phyloP scores from a whole-genome alignment of 2,888 invertebrate genomes.

The Tholera decimalis region DNA sequence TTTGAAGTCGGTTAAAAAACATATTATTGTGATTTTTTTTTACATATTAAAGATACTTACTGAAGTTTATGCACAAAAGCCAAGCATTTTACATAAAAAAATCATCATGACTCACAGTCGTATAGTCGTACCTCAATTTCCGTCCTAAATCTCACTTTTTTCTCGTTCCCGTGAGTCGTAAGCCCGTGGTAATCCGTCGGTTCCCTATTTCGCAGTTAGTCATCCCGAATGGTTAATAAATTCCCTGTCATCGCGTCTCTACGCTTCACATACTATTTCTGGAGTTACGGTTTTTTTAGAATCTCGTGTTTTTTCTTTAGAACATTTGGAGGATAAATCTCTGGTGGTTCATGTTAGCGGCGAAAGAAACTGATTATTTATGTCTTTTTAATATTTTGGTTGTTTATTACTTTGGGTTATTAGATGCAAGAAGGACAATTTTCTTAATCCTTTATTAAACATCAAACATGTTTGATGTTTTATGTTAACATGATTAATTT shows the following conservation, averaged over 20 bases:
- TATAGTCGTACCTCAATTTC: constrained; percentile 1
- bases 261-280: constrained; percentile 83
- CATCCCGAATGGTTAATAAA: constrained; percentile 89
- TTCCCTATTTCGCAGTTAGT: constrained; percentile 84
- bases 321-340: constrained; percentile 67
- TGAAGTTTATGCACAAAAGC: too few species aligned
- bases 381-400: constrained; percentile 34
- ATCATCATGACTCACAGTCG: too few species aligned
- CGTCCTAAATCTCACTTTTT: constrained; percentile 34
- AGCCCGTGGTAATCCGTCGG: constrained; percentile 63
- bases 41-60: too few species aligned
- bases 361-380: constrained; percentile 45
- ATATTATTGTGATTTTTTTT: too few species aligned
- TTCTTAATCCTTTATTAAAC: too few species aligned
- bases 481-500: not conserved
- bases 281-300: constrained; percentile 69
- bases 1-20: too few species aligned
- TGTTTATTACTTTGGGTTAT: not conserved
- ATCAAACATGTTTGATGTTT: not conserved
- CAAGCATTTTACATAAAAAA: too few species aligned
- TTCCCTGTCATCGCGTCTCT: constrained; percentile 86
- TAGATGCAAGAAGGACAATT: not conserved
- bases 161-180: constrained; percentile 27
- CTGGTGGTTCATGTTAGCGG: constrained; percentile 30
- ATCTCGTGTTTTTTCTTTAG: constrained; percentile 53